Evolutionary conservation across 2,888 invertebrate genomes (phyloP).

Genomic region (Venusia cambrica): DNA sequence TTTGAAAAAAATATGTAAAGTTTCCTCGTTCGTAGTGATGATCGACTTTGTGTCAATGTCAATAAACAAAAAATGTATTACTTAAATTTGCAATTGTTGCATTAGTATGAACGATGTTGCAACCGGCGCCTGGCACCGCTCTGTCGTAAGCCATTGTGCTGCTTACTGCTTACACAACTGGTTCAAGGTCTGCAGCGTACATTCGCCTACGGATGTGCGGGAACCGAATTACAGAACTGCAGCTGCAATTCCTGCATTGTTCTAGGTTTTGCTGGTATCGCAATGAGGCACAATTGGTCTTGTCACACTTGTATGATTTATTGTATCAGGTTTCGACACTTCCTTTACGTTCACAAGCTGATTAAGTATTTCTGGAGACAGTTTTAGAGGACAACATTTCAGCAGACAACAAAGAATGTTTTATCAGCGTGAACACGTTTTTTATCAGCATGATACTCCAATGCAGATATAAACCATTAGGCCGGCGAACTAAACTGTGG

Average conservation of each 20-base stretch:
- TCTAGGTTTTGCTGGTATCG: conserved; percentile 21
- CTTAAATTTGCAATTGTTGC: conserved; percentile 44
- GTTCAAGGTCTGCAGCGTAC: conserved; percentile 70
- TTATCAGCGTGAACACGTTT: not conserved
- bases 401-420: conserved; percentile 12
- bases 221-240: conserved; percentile 51
- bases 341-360: too few species aligned
- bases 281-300: conserved; percentile 17
- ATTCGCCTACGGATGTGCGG: conserved; percentile 75
- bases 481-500: conserved; percentile 26
- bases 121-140: conserved; percentile 65
- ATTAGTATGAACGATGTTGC: conserved; percentile 55
- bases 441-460: not conserved
- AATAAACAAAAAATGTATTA: conserved; percentile 13
- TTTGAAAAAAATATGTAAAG: not conserved
- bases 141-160: conserved; percentile 76
- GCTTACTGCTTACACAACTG: conserved; percentile 68
- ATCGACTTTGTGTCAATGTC: conserved; percentile 12
- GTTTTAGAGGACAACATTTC: not conserved
- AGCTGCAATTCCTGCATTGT: conserved; percentile 31
- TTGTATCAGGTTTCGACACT: too few species aligned
- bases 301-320: conserved; percentile 19
- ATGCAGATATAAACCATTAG: conserved; percentile 14
- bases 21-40: too few species aligned
- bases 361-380: conserved; percentile 1